Evolutionary conservation across 1,140 invertebrate genomes (phyloP).

Genomic region (Patella vulgata): DNA sequence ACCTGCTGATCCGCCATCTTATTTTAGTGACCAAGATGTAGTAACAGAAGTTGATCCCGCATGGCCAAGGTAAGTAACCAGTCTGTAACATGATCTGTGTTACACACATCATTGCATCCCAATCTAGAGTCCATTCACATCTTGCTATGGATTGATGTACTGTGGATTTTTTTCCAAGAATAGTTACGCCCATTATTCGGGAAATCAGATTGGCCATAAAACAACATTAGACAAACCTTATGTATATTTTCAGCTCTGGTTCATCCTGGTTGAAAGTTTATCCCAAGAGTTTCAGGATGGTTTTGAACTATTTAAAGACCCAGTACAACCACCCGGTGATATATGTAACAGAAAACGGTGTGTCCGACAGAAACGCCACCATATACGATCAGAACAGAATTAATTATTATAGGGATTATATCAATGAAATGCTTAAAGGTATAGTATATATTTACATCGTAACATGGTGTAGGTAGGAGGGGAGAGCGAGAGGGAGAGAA

Average conservation of each 20-base stretch:
- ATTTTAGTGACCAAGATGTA: conserved; percentile 38
- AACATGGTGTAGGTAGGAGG: background rate
- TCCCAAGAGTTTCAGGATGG: conserved; percentile 76
- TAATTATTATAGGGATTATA: conserved; percentile 70
- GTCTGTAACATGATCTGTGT: too few relatives aligned
- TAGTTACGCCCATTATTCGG: too few relatives aligned
- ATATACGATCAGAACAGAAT: conserved; percentile 70
- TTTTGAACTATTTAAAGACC: conserved; percentile 73
- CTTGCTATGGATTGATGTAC: too few relatives aligned
- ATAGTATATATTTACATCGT: background rate
- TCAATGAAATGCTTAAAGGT: conserved; percentile 73
- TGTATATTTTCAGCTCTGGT: conserved; percentile 25
- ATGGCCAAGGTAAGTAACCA: conserved; percentile 37
- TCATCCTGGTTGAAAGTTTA: conserved; percentile 59
- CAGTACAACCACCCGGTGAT: conserved; percentile 73
- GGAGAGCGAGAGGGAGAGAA: background rate
- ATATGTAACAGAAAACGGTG: conserved; percentile 79
- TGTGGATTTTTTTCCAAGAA: too few relatives aligned
- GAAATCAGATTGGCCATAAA: too few relatives aligned
- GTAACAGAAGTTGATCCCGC: conserved; percentile 30
- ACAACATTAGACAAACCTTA: too few relatives aligned
- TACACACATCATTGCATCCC: too few relatives aligned
- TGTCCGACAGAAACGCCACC: conserved; percentile 65
- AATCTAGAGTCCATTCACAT: too few relatives aligned
- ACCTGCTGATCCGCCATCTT: conserved; percentile 14